A percentile compares a stretch with the other conserved stretches of the same genome.
Conservation (phyloP, 2,113 vertebrate species). For the Colius striatus region DNA sequence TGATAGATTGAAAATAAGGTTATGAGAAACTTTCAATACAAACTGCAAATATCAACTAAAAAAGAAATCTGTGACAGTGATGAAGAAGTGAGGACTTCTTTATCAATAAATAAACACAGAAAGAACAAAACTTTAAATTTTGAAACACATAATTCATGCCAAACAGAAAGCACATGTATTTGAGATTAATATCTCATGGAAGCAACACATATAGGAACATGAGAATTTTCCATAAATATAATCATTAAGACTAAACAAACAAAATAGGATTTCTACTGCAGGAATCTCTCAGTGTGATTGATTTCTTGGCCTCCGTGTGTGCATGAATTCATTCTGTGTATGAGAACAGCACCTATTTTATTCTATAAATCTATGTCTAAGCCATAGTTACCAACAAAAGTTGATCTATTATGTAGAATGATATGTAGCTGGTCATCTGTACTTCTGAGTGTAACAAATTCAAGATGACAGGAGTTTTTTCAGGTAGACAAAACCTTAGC, state of each 20-base stretch:
- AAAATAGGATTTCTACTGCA: neutral
- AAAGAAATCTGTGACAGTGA: neutral
- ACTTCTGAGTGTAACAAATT: neutral
- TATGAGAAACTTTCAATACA: neutral
- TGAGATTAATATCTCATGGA: neutral
- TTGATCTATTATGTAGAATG: neutral
- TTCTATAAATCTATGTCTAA: neutral
- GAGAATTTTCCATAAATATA: neutral
- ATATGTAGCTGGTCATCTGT: neutral
- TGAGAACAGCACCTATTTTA: neutral
- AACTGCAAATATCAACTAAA: neutral
- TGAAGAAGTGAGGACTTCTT: neutral
- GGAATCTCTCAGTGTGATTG: neutral
- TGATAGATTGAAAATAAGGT: neutral
- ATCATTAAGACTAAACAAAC: neutral
- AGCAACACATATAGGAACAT: neutral
- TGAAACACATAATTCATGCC: neutral
- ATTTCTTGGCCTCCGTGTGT: neutral
- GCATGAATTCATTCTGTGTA: neutral
- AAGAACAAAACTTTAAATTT: neutral
- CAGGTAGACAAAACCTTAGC: neutral
- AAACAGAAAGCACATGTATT: neutral
- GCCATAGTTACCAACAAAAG: neutral
- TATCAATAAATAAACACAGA: neutral
- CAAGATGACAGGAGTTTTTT: neutral